phyloP scores from a whole-genome alignment of 2,797 vertebrate genomes.

The Eleutherodactylus coqui region DNA sequence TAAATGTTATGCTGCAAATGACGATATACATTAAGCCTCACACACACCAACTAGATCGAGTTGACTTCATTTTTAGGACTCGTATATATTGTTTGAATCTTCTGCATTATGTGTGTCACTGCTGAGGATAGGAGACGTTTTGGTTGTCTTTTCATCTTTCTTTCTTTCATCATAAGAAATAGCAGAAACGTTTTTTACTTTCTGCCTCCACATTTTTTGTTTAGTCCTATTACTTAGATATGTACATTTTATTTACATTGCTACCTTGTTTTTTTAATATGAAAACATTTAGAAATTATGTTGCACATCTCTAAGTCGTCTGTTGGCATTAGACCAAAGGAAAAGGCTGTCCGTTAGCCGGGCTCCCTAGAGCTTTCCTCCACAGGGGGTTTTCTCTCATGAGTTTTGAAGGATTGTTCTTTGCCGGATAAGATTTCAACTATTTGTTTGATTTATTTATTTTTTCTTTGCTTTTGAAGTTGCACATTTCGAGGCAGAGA shows the following conservation, averaged over 20 bases:
- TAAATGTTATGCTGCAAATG: too few relatives aligned
- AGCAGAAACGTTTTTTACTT: neutral
- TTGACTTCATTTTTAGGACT: too few relatives aligned
- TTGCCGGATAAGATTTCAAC: neutral
- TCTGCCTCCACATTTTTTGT: neutral
- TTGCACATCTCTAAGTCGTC: neutral
- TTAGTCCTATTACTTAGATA: neutral
- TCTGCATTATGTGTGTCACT: neutral
- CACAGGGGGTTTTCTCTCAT: neutral
- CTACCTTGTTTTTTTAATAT: neutral
- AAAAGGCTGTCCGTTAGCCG: neutral
- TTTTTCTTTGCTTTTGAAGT: slow-evolving; percentile 7
- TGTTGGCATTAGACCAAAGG: neutral
- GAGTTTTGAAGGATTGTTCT: neutral
- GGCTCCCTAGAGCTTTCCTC: neutral
- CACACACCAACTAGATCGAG: too few relatives aligned
- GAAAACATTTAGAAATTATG: neutral
- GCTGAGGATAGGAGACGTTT: neutral
- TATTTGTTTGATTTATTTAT: neutral
- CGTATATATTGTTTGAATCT: too few relatives aligned
- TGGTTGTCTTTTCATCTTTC: neutral
- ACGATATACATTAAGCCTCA: too few relatives aligned
- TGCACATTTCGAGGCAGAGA: neutral
- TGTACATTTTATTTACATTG: neutral
- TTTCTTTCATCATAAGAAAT: neutral